Percentiles rank a stretch among this genome's conserved stretches.
Conservation (phyloP, 2,113 vertebrate genomes). For the Muntiacus muntjak region DNA sequence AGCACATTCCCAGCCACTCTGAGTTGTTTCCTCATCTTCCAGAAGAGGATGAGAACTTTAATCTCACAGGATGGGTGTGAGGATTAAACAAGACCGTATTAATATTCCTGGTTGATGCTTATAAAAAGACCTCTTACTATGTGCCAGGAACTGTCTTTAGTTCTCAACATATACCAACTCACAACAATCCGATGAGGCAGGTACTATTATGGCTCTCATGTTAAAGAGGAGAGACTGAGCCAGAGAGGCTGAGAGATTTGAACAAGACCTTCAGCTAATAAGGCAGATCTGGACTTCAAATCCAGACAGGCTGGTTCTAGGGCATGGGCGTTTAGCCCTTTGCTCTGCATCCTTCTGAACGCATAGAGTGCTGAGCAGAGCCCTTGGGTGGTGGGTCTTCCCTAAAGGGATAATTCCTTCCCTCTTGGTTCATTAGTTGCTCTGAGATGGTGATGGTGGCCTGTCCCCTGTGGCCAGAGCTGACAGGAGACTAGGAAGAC, state of each 20-base stretch:
- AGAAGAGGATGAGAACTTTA: background rate
- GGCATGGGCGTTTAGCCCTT: fast-evolving
- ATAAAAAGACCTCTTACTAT: background rate
- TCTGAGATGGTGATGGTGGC: background rate
- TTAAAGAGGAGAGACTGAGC: background rate
- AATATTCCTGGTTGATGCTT: background rate
- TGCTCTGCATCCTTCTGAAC: background rate
- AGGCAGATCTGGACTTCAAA: background rate
- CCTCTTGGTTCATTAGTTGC: background rate
- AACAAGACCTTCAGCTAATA: background rate
- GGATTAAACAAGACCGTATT: background rate
- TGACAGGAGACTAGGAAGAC: background rate
- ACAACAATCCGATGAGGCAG: fast-evolving
- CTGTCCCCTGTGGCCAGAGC: background rate
- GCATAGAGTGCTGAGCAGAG: too few species aligned
- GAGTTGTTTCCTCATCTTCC: background rate
- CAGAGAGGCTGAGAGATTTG: background rate
- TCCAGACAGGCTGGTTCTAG: background rate
- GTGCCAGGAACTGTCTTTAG: background rate
- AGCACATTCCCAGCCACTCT: background rate
- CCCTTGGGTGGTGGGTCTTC: background rate
- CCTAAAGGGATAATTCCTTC: background rate
- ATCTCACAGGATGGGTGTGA: background rate
- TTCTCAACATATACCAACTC: fast-evolving
- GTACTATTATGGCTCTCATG: background rate